Base-by-base conservation (phyloP, 2,888 invertebrate species). In the Tachina lurida region DNA sequence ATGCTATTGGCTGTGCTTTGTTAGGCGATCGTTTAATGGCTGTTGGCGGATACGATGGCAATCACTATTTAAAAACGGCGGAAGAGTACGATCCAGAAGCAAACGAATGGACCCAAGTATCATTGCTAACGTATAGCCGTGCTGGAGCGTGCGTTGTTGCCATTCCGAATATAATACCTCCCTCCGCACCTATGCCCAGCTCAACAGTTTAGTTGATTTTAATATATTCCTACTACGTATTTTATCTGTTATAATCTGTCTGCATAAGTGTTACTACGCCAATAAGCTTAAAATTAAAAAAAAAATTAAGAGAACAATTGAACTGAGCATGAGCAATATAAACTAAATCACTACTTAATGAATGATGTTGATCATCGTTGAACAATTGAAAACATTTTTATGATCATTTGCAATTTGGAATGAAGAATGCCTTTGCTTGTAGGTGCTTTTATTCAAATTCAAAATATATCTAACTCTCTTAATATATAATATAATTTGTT, bases 41-140 rank as follows among this genome's bases (percentile, higher is more conserved):
- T 56, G 95, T 96, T 41, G 98, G 98, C 31, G 98, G 98, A 1
- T 98, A 97, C 92, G 98, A 98, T 93, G 98, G 98, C 41, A 96
- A 96, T 90, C 95, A 96, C 89, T 98, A 97, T 92, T 94, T 98
- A 63, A 96, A 95, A 90, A 95, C 96, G 84, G 98, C 98, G 2
- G 98, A 98, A 91, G 95, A 96, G 84, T 98, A 97, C 92, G 98
- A 98, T 93, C 96, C 98, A 1, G 96, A 95, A 91, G 94, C 94
- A 4, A 96, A 97, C 93, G 95, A 96, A 91, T 97, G 97, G 97
- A 94, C 94, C 41, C 94, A 96, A 93, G 94, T 97, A 85, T 95
- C 97, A 13, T 95, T 97, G 43, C 94, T 98, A 87, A 95, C 95
- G 90, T 96, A 96, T 45, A 97, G 97, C 17, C 95, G 98, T 86